Base-by-base conservation (phyloP, 2,888 invertebrate species). In the Phlogophora meticulosa region DNA sequence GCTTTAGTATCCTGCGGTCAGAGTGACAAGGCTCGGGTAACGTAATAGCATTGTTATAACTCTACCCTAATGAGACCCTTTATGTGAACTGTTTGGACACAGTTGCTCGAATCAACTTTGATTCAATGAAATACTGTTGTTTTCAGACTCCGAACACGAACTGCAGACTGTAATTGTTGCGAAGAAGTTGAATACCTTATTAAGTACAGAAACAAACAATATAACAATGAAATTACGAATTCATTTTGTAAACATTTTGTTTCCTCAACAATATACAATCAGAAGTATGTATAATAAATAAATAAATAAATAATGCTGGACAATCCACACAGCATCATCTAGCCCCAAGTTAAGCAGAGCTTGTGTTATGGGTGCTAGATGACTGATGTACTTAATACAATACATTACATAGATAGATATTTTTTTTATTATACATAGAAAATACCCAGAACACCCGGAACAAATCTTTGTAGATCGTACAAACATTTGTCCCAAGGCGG, bases 21-120 rank as follows among this genome's bases (percentile, higher is more conserved):
- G 76, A 78, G 81, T 86, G 87, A 85, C 84, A 85, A 80, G 83
- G 60, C 78, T 71, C 61, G 83, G 85, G 81, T 75, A 82, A 56
- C 80, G 78, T 87, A 84, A 87, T 85, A 83, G 83, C 80, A 85
- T 84, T 87, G 87, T 83, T 85, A 85, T 82, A 83, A 79, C 79
- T 76, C 74, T 70, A 72, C 70, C 78, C 80, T 84, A 86, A 80
- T 78, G 72, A 80, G 85, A 81, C 81, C 85, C 80, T 73, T 82
- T 72, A 72, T 75, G 75, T 65, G 59, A 60, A 70, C 72, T 78
- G 74, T 81, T 78, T 62, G 61, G 64, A 72, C 68, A 66, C 76
- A 71, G 63, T 72, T 75, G 72, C 52, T 71, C 63, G 70, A 72
- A 78, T 72, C 66, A 69, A 78, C 75, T 80, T 75, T 68, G 70